Base-by-base conservation (phyloP, 1,140 invertebrate genomes). In the Nebria ingens region DNA sequence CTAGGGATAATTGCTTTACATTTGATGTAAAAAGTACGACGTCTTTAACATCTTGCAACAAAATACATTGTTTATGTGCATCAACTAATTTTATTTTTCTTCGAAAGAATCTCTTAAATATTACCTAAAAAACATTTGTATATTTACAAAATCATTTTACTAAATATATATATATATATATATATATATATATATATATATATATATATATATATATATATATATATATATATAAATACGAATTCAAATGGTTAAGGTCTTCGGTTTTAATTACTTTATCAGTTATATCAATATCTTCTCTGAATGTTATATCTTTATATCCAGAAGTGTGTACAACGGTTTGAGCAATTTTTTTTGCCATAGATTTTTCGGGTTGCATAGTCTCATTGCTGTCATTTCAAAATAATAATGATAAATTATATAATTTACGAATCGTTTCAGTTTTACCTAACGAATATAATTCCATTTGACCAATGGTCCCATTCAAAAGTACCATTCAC, bases 41-140 rank as follows among this genome's bases (percentile, higher is more conserved):
- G 62, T 84, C 78, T 67, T 83, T 84, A 34, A 83, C 69, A 61
- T 84, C 81, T 68, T 84, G 80, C 17, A 83, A 62, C 3, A 77
- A 77, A 13, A 83, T n/a, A n/a, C n/a, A n/a, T 73, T 17, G 82
- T n/a, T n/a, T 63, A 56, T 80, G 74, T 11, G 73, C 54, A 57
- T 80, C 74, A 12, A 68, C 72, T 3, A 72, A 62, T 59, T 70
- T 68, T 17, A 78, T 61, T 66, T 78, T 78, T 57, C 81, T 69
- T 64, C 77, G 72, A 63, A 76, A 80, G 54, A 71, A 64, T 58
- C 75, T 73, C 53, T 76, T 67, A 67, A 79, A 83, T 57, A 68
- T 71, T 22, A 79, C 71, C 80, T 83, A 59, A 22, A 72, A 71
- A 58, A 22, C 59, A n/a, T 64, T 61, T 50, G 38, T 12, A 34